Evolutionary conservation across 2,113 vertebrate genomes (phyloP), one percentile per base, ranked within the genome.

Genomic region (Rhinichthys klamathensis): DNA sequence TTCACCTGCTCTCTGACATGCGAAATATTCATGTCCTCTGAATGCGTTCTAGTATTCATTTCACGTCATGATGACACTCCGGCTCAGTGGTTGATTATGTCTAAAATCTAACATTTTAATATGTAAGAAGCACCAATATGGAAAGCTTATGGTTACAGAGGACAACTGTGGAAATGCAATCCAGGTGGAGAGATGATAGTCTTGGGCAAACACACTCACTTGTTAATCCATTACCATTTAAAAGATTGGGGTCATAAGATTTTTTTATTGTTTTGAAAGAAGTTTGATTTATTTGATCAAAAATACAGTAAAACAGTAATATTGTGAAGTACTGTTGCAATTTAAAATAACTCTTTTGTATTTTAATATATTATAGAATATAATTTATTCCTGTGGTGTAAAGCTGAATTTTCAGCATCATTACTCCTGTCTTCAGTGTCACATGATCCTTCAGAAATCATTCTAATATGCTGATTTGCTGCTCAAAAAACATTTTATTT

Each of bases 391-490:
- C 32, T 38, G 65, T 69, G 32, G 21, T 69, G 2, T 16, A 11
- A 69, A 38, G 32, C 41, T 41, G 32, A 38, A 38, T 38, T 41
- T 41, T 41, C 41, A 41, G 18, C 51, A 18, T 8, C 15, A 35
- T 35, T 69, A 69, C 65, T 35, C 3, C 3, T 11, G 4, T 69
- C 67, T 69, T 69, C 9, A 23, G 32, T 23, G 32, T 38, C 67
- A 69, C 67, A 69, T 38, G 6, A 67, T 67, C 30, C 63, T 67
- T 70, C 32, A 70, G 18, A 70, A 11, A 70, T 70, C 32, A 70
- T 10, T 23, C 3, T 38, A 23, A 38, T 38, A 35, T 18, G 51
- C 46, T 49, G 46, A 49, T 49, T 46, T 46, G 11, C 1, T 46
- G 44, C 15, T 51, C 1, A 51, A 51, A 5, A 51, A 51, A 16